These are phyloP conservation scores for Stegastes partitus DNA, from an alignment of 2,113 vertebrate species.

Conservation along the genomic window DNA sequence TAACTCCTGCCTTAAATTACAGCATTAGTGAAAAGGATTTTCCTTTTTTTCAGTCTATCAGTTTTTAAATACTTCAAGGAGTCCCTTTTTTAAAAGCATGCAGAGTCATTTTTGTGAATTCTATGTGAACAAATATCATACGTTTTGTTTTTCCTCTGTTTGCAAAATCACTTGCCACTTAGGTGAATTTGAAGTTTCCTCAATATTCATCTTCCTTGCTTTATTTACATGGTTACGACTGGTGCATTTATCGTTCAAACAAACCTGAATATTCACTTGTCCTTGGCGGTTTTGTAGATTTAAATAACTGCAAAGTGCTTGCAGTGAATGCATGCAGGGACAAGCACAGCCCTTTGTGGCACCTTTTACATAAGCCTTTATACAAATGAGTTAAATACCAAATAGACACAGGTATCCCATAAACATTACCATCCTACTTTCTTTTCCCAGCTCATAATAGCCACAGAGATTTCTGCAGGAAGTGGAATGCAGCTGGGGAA, in stretches of 20 bases:
- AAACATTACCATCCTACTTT: slow-evolving; percentile 39
- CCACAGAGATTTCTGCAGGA: slow-evolving; percentile 40
- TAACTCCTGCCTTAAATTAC: neutral
- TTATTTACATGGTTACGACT: slow-evolving; percentile 48
- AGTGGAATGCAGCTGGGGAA: slow-evolving; percentile 38
- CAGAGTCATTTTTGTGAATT: neutral
- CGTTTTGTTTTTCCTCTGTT: slow-evolving; percentile 2
- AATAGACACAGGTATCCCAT: slow-evolving; percentile 55
- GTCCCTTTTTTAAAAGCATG: neutral
- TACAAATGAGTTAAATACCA: slow-evolving; percentile 70
- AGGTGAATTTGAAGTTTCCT: neutral
- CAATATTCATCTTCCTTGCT: slow-evolving; percentile 22
- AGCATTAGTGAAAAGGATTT: neutral
- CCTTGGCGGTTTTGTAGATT: slow-evolving; percentile 40
- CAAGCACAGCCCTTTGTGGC: slow-evolving; percentile 35
- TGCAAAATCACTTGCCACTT: slow-evolving; percentile 1
- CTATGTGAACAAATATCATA: slow-evolving; percentile 16
- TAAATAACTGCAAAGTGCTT: slow-evolving; percentile 41
- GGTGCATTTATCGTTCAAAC: slow-evolving; percentile 26
- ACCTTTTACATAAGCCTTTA: slow-evolving; percentile 55
- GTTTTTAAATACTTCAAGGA: neutral
- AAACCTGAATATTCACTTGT: slow-evolving; percentile 43
- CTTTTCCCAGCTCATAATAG: slow-evolving; percentile 41
- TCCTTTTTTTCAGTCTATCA: neutral
- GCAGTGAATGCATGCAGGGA: slow-evolving; percentile 27